Conservation (phyloP, 1,140 invertebrate genomes). For the Mactra quadrangularis region DNA sequence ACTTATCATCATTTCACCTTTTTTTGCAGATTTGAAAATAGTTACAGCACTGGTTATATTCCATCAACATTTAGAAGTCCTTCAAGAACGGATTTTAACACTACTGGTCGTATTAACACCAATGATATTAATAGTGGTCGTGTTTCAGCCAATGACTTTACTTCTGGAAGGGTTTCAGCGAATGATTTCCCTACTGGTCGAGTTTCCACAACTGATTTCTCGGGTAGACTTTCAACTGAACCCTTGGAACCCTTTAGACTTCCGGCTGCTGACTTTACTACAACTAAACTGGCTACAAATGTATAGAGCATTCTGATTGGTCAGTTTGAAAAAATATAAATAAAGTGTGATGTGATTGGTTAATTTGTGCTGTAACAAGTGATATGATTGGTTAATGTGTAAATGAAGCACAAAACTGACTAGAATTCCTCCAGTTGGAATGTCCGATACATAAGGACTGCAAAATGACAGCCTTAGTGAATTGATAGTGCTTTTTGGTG, state of each 20-base stretch:
- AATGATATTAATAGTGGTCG: conserved; percentile 50
- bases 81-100: conserved; percentile 42
- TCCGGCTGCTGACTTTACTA: conserved; percentile 52
- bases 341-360: conserved; percentile 55
- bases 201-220: conserved; percentile 26
- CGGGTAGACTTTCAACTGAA: conserved; percentile 28
- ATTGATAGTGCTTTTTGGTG: too few relatives aligned
- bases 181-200: conserved; percentile 38
- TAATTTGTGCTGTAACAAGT: conserved; percentile 8
- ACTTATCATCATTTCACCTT: too few relatives aligned
- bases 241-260: conserved; percentile 56
- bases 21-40: conserved; percentile 53
- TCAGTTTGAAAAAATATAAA: conserved; percentile 26
- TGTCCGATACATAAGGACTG: too few relatives aligned
- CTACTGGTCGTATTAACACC: conserved; percentile 19
- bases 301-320: conserved; percentile 50
- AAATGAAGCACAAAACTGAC: neutral
- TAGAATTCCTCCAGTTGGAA: too few relatives aligned
- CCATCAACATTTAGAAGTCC: conserved; percentile 60
- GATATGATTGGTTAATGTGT: conserved; percentile 34
- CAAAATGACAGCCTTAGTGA: too few relatives aligned
- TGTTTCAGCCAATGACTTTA: conserved; percentile 50
- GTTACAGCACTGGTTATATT: conserved; percentile 61
- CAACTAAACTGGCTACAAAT: conserved; percentile 61
- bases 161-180: conserved; percentile 14